phyloP scores from a whole-genome alignment of 92 coral and sea anemone species.

The Umimayanthus kanabou region DNA sequence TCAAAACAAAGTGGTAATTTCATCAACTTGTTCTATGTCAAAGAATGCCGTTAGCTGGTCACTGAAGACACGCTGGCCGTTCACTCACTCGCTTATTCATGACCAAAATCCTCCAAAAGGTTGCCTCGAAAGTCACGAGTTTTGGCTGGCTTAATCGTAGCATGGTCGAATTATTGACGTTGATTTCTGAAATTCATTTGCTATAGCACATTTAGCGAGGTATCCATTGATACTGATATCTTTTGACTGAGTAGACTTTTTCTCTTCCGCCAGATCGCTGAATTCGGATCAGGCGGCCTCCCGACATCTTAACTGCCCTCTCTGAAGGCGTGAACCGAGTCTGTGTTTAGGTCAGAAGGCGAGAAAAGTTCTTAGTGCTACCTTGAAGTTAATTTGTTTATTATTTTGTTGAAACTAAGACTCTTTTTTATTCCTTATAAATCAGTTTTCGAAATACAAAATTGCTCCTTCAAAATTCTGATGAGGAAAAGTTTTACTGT shows the following conservation, averaged over 20 bases:
- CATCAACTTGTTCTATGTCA: constrained; percentile 1
- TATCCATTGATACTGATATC: no score
- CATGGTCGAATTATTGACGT: not conserved
- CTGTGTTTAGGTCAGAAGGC: not conserved
- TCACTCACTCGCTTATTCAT: no score
- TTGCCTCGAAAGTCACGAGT: no score
- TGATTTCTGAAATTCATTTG: not conserved
- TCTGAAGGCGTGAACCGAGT: not conserved
- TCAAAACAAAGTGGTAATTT: not conserved
- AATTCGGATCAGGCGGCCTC: not conserved
- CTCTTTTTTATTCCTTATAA: not conserved
- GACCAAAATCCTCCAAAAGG: not conserved
- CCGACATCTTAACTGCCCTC: not conserved
- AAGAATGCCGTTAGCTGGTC: constrained; percentile 4
- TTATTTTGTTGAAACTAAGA: not conserved
- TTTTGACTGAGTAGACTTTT: not conserved
- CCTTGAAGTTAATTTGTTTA: not conserved
- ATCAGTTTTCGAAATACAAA: not conserved
- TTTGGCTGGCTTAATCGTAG: not conserved
- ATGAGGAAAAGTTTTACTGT: not conserved
- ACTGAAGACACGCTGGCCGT: not conserved
- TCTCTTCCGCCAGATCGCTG: not conserved
- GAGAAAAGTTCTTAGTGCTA: not conserved
- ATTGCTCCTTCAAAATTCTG: not conserved
- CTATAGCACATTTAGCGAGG: not conserved